Conservation (phyloP, 2,888 invertebrate species). For the Drosophila neotestacea region DNA sequence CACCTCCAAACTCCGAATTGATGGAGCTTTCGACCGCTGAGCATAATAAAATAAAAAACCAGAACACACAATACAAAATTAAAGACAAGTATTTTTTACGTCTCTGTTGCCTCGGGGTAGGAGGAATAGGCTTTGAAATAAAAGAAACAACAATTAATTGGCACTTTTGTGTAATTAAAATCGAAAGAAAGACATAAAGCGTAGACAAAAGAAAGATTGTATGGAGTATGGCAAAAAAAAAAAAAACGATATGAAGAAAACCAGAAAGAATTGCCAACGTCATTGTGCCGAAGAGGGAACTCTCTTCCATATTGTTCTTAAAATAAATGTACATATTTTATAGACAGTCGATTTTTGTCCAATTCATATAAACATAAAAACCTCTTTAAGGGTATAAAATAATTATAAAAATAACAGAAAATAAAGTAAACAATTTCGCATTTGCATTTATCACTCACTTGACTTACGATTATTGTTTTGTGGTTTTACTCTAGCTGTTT, state of each 20-base stretch:
- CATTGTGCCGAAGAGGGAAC: background rate
- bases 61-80: constrained; percentile 15
- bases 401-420: background rate
- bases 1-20: constrained; percentile 34
- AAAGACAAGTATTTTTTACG: constrained; percentile 12
- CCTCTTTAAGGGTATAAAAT: background rate
- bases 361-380: too few species aligned
- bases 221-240: constrained; percentile 17
- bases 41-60: constrained; percentile 4
- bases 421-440: background rate
- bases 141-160: constrained; percentile 71
- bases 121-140: constrained; percentile 35
- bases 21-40: constrained; percentile 26
- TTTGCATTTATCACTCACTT: constrained; percentile 16
- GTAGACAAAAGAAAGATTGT: constrained; percentile 52
- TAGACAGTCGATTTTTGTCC: too few species aligned
- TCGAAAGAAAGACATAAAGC: constrained; percentile 63
- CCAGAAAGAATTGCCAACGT: background rate
- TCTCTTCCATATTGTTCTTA: background rate
- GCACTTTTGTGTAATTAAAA: constrained; percentile 75
- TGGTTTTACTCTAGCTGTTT: constrained; percentile 15
- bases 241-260: constrained; percentile 19
- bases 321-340: background rate
- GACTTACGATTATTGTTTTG: constrained; percentile 29
- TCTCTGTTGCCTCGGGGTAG: constrained; percentile 22